Base-by-base conservation (phyloP, 2,797 vertebrate species). In the Pagetopsis macropterus region DNA sequence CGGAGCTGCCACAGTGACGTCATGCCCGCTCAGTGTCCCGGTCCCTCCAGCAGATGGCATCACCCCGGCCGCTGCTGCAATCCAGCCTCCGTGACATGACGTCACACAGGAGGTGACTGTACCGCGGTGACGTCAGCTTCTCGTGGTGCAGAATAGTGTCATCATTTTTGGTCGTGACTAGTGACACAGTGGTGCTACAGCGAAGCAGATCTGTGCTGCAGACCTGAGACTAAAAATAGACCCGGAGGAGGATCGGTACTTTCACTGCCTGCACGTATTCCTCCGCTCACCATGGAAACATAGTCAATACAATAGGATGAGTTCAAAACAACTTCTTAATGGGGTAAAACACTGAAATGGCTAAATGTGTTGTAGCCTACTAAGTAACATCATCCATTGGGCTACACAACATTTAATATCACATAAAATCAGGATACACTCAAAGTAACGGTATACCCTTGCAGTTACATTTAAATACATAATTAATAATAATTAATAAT, bases 91-190 rank as follows among this genome's bases (percentile, higher is more conserved):
- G 66, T 64, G 51, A 45, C 55, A 68, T 90, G 88, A 92, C 91
- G 89, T 92, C 90, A 92, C 76, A 57, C 65, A 73, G 57, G 58
- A 71, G 83, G 75, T 87, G 90, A 82, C 74, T 86, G 84, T 78
- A 59, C 79, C 40, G 55, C 41, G 82, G 75, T 92, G 91, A 92
- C 90, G 92, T 91, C 89, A 89, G 3, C 78, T 74, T 79, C 83
- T 73, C 88, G 65, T 92, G 92, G 86, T 92, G 92, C 92, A 92
- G 78, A 79, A 90, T 91, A 92, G 81, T 89, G 90, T 91, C 89
- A 92, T 90, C 84, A 86, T 78, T 77, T 77, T 71, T 70, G 76
- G 90, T 93, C 90, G 90, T 92, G 91, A 93, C 92, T 88, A 80
- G 64, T 78, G 84, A 65, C 63, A 82, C 17, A 73, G 75, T 76